A percentile compares a stretch with the other conserved stretches of the same genome.
Conservation (phyloP, 2,113 vertebrate species). For the Embiotoca jacksoni region DNA sequence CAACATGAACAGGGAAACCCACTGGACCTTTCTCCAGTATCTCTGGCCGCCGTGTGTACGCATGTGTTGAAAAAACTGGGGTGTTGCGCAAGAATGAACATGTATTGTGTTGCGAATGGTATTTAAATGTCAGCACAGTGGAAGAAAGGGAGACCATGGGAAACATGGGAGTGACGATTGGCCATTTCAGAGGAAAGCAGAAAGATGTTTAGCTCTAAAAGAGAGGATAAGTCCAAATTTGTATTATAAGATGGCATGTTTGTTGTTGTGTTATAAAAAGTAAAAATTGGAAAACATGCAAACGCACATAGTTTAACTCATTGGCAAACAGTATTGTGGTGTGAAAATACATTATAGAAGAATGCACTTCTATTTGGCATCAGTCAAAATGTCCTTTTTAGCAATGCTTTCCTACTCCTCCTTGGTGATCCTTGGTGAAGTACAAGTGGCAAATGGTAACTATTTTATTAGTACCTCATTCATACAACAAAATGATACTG, state of each 20-base stretch:
- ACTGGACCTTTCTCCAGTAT: conserved; percentile 40
- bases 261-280: background rate
- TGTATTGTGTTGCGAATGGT: background rate
- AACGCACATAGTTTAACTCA: background rate
- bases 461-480: background rate
- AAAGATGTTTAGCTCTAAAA: background rate
- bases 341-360: background rate
- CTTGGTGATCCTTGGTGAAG: background rate
- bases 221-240: background rate
- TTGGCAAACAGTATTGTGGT: background rate
- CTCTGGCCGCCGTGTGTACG: conserved; percentile 4
- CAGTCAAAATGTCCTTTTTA: too few species aligned
- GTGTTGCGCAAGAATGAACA: background rate
- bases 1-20: conserved; percentile 58
- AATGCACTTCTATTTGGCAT: too few species aligned
- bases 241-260: too few species aligned
- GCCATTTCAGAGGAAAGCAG: background rate
- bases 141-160: background rate
- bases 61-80: background rate
- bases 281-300: background rate
- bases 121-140: background rate
- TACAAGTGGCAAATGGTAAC: background rate
- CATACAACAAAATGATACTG: background rate
- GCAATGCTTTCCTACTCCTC: background rate
- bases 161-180: background rate